Base-by-base conservation (phyloP, 2,113 vertebrate genomes). In the Taxidea taxus region DNA sequence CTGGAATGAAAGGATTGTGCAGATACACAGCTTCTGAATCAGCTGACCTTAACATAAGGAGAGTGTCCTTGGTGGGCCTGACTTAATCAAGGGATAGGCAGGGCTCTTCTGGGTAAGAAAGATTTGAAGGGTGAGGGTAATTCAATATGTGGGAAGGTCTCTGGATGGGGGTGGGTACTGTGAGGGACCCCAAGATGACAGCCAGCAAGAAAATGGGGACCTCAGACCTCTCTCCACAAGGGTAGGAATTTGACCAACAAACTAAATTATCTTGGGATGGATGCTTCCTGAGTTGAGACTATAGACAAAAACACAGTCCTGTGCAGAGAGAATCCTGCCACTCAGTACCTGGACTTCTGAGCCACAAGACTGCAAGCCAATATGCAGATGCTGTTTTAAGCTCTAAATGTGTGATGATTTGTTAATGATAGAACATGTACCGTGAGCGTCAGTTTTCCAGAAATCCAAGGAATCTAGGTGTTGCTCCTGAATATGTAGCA, bases 121-220 rank as follows among this genome's bases (percentile, higher is more conserved):
- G 29, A 11, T 47, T 64, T 47, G 80, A 64, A 23, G 37, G 34
- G 31, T 4, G 37, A 34, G 11, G 9, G 20, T 9, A 14, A 13
- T 15, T 58, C 9, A 9, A 4, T 27, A 21, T 13, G 21, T 16
- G 1, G 21, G 15, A n/a, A 0, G n/a, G 4, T 18, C 7, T 39
- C 60, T 34, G 13, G 39, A 21, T 16, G 7, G 21, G 7, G 7
- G 12, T 74, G 44, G 7, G 6, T 49, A 8, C 39, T 1, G 0
- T 13, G n/a, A 47, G 10, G 0, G 15, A 0, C 7, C 21, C 23
- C 15, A 16, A 27, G 9, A 29, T 62, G 66, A 77, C 1, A 31
- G n/a, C 7, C 0, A 4, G 18, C 54, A 3, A 16, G 49, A 34
- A 51, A 39, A 12, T 12, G 29, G 14, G 34, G 9, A 58, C 7